Conservation (phyloP, 2,797 vertebrate species). For the Phoebastria nigripes region DNA sequence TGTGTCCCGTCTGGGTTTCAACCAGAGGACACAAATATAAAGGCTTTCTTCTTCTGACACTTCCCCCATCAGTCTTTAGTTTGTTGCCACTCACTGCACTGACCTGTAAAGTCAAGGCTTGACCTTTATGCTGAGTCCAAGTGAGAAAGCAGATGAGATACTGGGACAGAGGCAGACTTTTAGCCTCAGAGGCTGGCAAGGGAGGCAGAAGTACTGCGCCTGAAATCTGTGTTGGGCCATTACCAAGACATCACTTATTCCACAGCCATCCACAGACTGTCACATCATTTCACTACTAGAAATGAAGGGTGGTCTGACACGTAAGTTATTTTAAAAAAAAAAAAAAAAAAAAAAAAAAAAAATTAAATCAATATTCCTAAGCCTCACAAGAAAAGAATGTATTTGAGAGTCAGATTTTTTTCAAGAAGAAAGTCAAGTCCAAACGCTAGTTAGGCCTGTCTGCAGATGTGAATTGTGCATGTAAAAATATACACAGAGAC, state of each 20-base stretch:
- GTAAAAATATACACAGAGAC: slow-evolving; percentile 59
- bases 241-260: slow-evolving; percentile 42
- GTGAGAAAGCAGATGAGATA: slow-evolving; percentile 64
- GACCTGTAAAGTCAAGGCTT: slow-evolving; percentile 55
- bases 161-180: slow-evolving; percentile 59
- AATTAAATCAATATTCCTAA: slow-evolving; percentile 21
- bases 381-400: slow-evolving; percentile 40
- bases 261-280: slow-evolving; percentile 29
- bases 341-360: background rate
- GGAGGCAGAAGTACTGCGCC: slow-evolving; percentile 39
- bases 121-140: slow-evolving; percentile 37
- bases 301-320: slow-evolving; percentile 39
- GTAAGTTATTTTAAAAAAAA: background rate
- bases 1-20: background rate
- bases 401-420: slow-evolving; percentile 58
- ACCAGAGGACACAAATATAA: background rate
- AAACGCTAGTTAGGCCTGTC: slow-evolving; percentile 50
- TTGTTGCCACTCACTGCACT: slow-evolving; percentile 1
- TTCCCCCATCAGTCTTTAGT: background rate
- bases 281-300: slow-evolving; percentile 29
- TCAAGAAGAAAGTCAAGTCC: slow-evolving; percentile 50
- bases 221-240: slow-evolving; percentile 47
- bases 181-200: slow-evolving; percentile 63
- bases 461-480: slow-evolving; percentile 52
- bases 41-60: background rate